Evolutionary conservation across 2,797 vertebrate species (phyloP).

Genomic region (Artibeus lituratus): DNA sequence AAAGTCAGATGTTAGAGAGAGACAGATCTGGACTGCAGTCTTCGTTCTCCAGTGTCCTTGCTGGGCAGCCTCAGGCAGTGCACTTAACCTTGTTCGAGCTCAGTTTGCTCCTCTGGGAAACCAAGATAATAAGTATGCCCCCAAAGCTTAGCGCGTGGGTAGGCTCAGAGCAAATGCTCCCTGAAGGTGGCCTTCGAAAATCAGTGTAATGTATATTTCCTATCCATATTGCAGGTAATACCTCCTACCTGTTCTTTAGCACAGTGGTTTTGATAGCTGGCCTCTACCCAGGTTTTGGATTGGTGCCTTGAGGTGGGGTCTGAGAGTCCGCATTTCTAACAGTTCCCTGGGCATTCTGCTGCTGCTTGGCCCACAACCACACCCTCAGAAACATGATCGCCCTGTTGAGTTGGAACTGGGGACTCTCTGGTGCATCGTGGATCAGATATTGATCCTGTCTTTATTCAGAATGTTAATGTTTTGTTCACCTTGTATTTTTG

Average conservation of each 20-base stretch:
- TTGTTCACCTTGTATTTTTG: neutral
- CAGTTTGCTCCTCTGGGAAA: neutral
- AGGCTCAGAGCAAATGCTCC: neutral
- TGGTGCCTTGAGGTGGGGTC: neutral
- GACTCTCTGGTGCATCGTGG: neutral
- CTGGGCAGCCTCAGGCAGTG: neutral
- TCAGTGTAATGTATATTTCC: rapidly evolving
- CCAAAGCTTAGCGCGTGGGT: neutral
- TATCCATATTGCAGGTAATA: neutral
- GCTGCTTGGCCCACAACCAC: neutral
- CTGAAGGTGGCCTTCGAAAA: neutral
- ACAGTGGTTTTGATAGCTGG: neutral
- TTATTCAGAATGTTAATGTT: neutral
- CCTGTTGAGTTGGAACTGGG: neutral
- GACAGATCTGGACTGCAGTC: neutral
- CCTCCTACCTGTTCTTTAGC: neutral
- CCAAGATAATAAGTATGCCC: neutral
- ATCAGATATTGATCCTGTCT: neutral
- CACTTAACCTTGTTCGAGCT: neutral
- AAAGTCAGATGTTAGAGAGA: neutral
- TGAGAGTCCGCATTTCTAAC: neutral
- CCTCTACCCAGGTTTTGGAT: neutral
- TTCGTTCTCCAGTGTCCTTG: neutral
- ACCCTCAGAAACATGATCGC: neutral
- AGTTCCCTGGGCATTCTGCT: neutral